Conservation (phyloP, 2,888 invertebrate genomes). For the Mythimna vitellina region DNA sequence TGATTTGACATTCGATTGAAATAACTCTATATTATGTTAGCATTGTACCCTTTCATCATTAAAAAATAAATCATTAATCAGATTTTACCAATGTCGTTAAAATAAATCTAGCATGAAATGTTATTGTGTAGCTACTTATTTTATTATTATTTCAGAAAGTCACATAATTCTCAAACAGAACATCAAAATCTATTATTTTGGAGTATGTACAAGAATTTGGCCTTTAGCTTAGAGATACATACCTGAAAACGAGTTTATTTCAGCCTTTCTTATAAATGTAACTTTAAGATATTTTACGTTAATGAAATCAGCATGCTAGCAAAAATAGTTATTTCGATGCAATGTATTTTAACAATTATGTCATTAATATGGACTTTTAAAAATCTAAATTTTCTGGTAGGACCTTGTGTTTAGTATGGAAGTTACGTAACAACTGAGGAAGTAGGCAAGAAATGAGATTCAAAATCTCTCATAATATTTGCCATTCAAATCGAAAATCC, state of each 20-base stretch:
- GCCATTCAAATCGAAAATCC: background rate
- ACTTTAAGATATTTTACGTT: background rate
- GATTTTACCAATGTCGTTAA: constrained; percentile 53
- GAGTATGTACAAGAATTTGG: background rate
- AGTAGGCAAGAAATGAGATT: background rate
- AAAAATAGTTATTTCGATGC: constrained; percentile 7
- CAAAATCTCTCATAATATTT: background rate
- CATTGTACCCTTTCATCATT: constrained; percentile 65
- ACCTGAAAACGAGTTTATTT: constrained; percentile 6
- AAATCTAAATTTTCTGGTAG: background rate
- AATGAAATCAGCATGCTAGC: background rate
- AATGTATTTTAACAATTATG: background rate
- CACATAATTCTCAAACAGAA: background rate
- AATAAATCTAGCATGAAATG: constrained; percentile 67
- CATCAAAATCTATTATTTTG: background rate
- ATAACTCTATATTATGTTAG: constrained; percentile 64
- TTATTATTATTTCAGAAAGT: constrained; percentile 18
- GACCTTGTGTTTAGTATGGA: constrained; percentile 10
- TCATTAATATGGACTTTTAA: background rate
- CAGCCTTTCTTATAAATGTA: background rate
- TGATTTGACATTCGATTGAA: constrained; percentile 67
- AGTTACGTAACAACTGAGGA: constrained; percentile 14
- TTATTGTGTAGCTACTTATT: constrained; percentile 29
- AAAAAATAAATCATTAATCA: constrained; percentile 75
- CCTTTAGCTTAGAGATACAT: background rate